phyloP scores from a whole-genome alignment of 2,797 vertebrate genomes.

The Muscicapa striata region DNA sequence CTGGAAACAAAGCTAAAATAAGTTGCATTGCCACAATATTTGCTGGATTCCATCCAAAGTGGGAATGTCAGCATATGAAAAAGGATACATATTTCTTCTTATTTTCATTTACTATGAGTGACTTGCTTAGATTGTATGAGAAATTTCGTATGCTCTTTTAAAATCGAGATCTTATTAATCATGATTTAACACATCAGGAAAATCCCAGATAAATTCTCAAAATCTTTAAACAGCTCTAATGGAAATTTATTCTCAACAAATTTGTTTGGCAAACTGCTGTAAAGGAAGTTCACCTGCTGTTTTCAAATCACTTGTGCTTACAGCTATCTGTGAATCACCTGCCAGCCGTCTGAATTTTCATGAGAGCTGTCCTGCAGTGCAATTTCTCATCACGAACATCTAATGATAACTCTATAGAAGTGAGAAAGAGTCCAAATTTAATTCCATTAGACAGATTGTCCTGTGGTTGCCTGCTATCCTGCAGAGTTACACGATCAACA shows the following conservation, averaged over 20 bases:
- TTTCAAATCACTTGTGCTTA: slow-evolving; percentile 40
- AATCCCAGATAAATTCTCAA: neutral
- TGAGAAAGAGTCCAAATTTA: neutral
- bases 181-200: neutral
- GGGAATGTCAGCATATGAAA: neutral
- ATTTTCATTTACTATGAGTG: neutral
- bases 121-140: neutral
- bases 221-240: neutral
- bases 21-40: neutral
- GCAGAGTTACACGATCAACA: neutral
- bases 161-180: neutral
- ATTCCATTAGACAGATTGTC: neutral
- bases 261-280: neutral
- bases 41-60: neutral
- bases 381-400: neutral
- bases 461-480: neutral
- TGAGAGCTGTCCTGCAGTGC: slow-evolving; percentile 17
- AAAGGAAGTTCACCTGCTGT: slow-evolving; percentile 7
- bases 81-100: neutral
- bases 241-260: slow-evolving; percentile 3
- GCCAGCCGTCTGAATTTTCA: slow-evolving; percentile 7
- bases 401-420: neutral
- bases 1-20: neutral
- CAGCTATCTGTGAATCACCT: slow-evolving; percentile 40
- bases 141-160: neutral